A percentile compares a stretch with the other conserved stretches of the same genome.
phyloP scores from a whole-genome alignment of 2,888 invertebrate genomes.

The Lymantria monacha region DNA sequence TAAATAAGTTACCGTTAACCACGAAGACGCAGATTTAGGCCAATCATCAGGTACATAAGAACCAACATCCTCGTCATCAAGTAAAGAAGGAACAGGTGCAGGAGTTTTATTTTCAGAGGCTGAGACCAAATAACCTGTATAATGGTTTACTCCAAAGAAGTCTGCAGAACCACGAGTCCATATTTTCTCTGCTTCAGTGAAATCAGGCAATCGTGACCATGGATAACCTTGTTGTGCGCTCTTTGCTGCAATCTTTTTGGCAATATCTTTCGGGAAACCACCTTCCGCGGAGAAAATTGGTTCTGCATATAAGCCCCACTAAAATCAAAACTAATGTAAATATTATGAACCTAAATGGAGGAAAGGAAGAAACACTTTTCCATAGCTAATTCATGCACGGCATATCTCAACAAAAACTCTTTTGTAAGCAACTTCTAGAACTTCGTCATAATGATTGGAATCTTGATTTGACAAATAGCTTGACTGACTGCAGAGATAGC shows the following conservation, averaged over 20 bases:
- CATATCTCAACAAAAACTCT: no score
- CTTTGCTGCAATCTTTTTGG: slow-evolving; percentile 61
- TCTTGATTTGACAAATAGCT: no score
- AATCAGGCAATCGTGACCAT: slow-evolving; percentile 63
- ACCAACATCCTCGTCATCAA: slow-evolving; percentile 43
- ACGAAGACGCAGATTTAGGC: slow-evolving; percentile 44
- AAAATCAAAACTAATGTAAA: slow-evolving; percentile 15
- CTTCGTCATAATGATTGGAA: no score
- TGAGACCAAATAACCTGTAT: slow-evolving; percentile 68
- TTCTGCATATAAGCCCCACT: slow-evolving; percentile 72
- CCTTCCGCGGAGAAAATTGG: slow-evolving; percentile 75
- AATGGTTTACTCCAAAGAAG: slow-evolving; percentile 84
- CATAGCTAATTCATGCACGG: no score
- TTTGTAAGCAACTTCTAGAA: no score
- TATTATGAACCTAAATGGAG: no score
- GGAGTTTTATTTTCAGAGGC: slow-evolving; percentile 32
- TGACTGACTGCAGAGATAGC: no score
- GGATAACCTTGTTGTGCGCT: slow-evolving; percentile 64
- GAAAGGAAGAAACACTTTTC: no score
- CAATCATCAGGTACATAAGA: slow-evolving; percentile 40
- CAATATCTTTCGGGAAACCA: slow-evolving; percentile 77
- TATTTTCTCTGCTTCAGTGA: slow-evolving; percentile 56
- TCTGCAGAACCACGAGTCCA: slow-evolving; percentile 51
- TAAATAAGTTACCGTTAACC: slow-evolving; percentile 47
- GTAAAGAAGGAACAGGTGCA: slow-evolving; percentile 38